Base-by-base conservation (phyloP, 2,888 invertebrate genomes). In the Apamea anceps region DNA sequence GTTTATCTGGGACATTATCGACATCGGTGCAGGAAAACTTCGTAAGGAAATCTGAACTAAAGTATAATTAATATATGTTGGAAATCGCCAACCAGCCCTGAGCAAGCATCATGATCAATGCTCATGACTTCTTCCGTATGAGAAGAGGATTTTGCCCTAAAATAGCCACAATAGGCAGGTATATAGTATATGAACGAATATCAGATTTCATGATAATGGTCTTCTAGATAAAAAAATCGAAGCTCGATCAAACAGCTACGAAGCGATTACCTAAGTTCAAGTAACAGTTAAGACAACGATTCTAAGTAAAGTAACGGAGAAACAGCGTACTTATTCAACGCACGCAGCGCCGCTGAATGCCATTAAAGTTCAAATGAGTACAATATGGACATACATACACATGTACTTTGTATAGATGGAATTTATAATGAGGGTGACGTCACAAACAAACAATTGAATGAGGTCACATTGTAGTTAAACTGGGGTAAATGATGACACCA, bases 301-400 rank as follows among this genome's bases (percentile, higher is more conserved):
- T 88, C 79, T 71, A 71, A 85, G 80, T 82, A 80, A 81, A 78
- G 32, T 88, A 86, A 88, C 86, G 79, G 88, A 84, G 83, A 85
- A 82, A 85, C 81, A n/a, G 72, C 73, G 82, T 83, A 86, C 79
- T 85, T 83, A 90, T 90, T 90, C 87, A 73, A 76, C 72, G 72
- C 89, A 88, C 85, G 84, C 74, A 80, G 78, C 72, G 73, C 65
- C 48, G 51, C 51, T 77, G 83, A 71, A 79, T 81, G 48, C 77
- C 76, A 84, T 82, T 80, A 79, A 71, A 87, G 79, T 85, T 83
- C 32, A 81, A 85, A 73, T 75, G 73, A 72, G 79, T 76, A 80
- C 84, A 78, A 57, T 75, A 73, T 81, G 71, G 37, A n/a, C 71
- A 78, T 60, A 62, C 32, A 51, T 72, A 77, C 71, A 57, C 12